Conservation (phyloP, 2,888 invertebrate genomes). For the Argyresthia goedartella region DNA sequence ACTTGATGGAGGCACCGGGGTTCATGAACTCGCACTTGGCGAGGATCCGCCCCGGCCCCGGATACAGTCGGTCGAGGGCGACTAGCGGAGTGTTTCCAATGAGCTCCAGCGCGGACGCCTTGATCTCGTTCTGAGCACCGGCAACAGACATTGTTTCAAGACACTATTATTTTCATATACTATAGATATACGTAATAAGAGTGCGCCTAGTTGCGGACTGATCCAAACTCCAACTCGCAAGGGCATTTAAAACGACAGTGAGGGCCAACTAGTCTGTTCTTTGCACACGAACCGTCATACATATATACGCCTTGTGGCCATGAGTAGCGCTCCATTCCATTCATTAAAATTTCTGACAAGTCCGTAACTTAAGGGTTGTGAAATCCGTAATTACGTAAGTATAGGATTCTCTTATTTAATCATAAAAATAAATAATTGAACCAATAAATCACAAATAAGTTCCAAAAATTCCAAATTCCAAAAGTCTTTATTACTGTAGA, state of each 20-base stretch:
- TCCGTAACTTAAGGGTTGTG: too few species aligned
- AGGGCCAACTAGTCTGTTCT: slow-evolving; percentile 6
- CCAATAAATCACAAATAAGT: too few species aligned
- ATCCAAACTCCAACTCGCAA: background rate
- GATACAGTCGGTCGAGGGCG: slow-evolving; percentile 50
- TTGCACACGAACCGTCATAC: slow-evolving; percentile 3
- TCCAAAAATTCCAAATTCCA: too few species aligned
- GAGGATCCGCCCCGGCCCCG: slow-evolving; percentile 52
- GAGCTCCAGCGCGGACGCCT: slow-evolving; percentile 50
- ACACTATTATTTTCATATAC: background rate
- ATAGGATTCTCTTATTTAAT: too few species aligned
- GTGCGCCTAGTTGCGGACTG: background rate
- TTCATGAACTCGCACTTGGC: slow-evolving; percentile 65
- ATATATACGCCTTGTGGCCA: too few species aligned
- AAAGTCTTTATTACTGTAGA: too few species aligned
- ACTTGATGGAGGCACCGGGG: slow-evolving; percentile 57
- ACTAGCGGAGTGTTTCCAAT: slow-evolving; percentile 59
- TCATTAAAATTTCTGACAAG: too few species aligned
- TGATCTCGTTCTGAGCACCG: slow-evolving; percentile 38
- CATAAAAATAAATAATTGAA: too few species aligned
- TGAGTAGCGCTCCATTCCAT: too few species aligned
- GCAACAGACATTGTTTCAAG: slow-evolving; percentile 18
- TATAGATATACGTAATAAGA: background rate
- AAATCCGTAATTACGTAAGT: too few species aligned
- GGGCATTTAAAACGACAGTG: background rate